Conservation (phyloP, 2,888 invertebrate species). For the Deilephila porcellus region DNA sequence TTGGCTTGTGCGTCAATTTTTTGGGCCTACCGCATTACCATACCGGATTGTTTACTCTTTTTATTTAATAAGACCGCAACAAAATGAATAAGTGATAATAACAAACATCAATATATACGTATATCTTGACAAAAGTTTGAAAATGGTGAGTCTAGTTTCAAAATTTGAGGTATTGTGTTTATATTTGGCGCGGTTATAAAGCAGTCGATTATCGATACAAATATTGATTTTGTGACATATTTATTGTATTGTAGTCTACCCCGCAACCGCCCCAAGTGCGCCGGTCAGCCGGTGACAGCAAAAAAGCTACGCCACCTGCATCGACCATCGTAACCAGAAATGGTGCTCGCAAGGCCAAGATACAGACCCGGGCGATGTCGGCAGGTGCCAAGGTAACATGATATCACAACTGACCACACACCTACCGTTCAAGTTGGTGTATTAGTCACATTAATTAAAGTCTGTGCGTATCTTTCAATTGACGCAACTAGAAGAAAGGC, state of each 20-base stretch:
- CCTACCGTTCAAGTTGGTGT: not conserved
- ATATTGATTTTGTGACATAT: constrained; percentile 32
- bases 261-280: constrained; percentile 63
- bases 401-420: not conserved
- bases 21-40: constrained; percentile 27
- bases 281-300: constrained; percentile 65
- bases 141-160: constrained; percentile 4
- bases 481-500: not conserved
- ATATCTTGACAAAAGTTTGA: not conserved
- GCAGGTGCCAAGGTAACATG: constrained; percentile 72
- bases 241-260: constrained; percentile 60
- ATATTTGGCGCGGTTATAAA: constrained; percentile 29
- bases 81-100: constrained; percentile 38
- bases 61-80: constrained; percentile 33
- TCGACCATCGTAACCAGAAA: constrained; percentile 85
- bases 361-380: constrained; percentile 86
- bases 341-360: constrained; percentile 86
- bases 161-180: constrained; percentile 27
- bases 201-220: not conserved
- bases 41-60: constrained; percentile 41
- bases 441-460: constrained; percentile 15
- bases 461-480: not conserved
- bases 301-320: constrained; percentile 68
- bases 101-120: constrained; percentile 32
- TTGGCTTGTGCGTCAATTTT: constrained; percentile 32